phyloP scores from a whole-genome alignment of 2,888 invertebrate species.

The Sphaerophoria taeniata region DNA sequence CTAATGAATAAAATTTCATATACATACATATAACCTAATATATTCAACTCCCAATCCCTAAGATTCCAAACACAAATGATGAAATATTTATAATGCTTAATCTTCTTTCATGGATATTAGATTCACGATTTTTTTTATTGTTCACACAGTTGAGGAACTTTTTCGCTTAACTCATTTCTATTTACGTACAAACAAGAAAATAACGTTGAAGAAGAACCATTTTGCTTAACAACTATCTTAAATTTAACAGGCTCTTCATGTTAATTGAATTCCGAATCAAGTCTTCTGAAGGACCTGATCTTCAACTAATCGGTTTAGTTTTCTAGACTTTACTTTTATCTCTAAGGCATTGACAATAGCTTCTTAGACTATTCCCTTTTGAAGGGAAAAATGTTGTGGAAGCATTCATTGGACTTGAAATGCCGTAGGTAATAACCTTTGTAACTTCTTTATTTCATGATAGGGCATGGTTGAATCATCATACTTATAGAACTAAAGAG shows the following conservation, averaged over 20 bases:
- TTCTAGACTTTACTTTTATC: conserved; percentile 32
- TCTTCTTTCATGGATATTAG: neutral
- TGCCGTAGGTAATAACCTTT: conserved; percentile 22
- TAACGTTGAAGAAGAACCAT: neutral
- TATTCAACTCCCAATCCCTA: no score
- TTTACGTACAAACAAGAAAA: neutral
- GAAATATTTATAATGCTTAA: conserved; percentile 21
- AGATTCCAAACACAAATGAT: neutral
- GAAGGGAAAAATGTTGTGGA: conserved; percentile 26
- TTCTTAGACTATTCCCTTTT: neutral
- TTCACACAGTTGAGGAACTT: conserved; percentile 9
- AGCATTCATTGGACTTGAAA: conserved; percentile 47
- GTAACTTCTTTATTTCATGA: conserved; percentile 24
- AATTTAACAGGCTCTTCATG: conserved; percentile 44
- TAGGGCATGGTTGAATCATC: no score
- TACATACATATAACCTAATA: no score
- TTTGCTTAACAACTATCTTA: conserved; percentile 9
- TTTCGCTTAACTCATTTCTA: neutral
- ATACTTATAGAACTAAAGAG: no score
- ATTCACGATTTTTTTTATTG: neutral
- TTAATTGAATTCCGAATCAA: conserved; percentile 70
- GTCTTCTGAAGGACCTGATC: conserved; percentile 49
- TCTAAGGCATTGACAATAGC: neutral
- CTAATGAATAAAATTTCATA: no score
- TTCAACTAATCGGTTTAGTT: conserved; percentile 68